phyloP scores from a whole-genome alignment of 2,797 vertebrate genomes.

The Poeciliopsis presidionis region DNA sequence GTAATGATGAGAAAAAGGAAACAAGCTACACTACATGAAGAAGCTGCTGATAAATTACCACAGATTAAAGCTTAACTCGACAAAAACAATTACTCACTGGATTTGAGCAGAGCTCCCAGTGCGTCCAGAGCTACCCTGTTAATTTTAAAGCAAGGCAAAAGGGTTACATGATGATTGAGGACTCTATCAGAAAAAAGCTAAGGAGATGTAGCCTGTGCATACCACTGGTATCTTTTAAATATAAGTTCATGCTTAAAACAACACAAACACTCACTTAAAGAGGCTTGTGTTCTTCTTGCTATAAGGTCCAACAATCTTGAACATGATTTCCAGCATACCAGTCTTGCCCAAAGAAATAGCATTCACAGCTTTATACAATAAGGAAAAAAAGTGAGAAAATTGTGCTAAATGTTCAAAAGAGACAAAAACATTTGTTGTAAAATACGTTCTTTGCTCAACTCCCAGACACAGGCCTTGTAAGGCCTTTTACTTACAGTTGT shows the following conservation, averaged over 20 bases:
- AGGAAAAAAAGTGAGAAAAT: constrained; percentile 25
- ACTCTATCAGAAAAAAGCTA: constrained; percentile 3
- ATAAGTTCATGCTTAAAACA: constrained; percentile 10
- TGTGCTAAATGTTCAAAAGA: not conserved
- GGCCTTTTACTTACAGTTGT: constrained; percentile 89
- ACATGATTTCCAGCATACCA: constrained; percentile 92
- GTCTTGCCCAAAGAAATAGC: constrained; percentile 93
- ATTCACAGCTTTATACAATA: constrained; percentile 87
- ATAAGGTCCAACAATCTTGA: constrained; percentile 92
- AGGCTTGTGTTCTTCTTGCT: constrained; percentile 93
- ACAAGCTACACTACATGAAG: not conserved
- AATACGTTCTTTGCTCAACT: not conserved
- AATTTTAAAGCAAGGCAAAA: constrained; percentile 74
- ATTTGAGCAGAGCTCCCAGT: constrained; percentile 95
- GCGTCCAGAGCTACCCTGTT: constrained; percentile 96
- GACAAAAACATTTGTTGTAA: not conserved
- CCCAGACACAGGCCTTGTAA: not conserved
- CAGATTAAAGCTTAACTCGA: constrained; percentile 17
- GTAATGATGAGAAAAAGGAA: constrained; percentile 2
- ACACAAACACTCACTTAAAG: constrained; percentile 84
- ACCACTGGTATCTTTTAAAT: constrained; percentile 18
- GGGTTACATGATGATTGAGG: constrained; percentile 32
- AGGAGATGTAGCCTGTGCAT: constrained; percentile 8
- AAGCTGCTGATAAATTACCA: constrained; percentile 7
- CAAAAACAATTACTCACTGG: constrained; percentile 88